Base-by-base conservation (phyloP, 1,140 invertebrate genomes). In the Penaeus chinensis region DNA sequence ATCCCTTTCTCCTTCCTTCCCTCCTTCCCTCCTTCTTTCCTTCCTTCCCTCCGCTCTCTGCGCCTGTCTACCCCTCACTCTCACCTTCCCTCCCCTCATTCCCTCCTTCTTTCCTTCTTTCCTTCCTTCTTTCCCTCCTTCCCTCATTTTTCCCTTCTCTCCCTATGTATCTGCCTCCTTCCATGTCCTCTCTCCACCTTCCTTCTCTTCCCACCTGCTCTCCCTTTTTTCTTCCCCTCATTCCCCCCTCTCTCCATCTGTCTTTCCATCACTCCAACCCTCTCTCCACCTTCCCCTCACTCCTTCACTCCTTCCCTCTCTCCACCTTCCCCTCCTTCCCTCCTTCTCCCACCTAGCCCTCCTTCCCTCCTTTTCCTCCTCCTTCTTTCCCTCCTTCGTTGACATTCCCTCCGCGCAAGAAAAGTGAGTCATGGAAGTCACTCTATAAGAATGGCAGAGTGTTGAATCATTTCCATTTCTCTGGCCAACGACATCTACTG, bases 381-480 rank as follows among this genome's bases (percentile, higher is more conserved):
- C 42, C 11, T 47, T 3, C 61, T 19, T n/a, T 63, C 27, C 42
- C 10, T 10, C 10, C 13, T 37, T 19, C n/a, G 24, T 24, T 74
- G 10, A 42, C 32, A 47, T 60, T 37, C 19, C 54, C 10, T 32
- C 83, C 42, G 10, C 37, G 42, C 71, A 77, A 84, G 83, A 77
- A 76, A 32, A 66, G 54, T 61, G 71, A 84, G 69, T 78, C 77
- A 84, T 84, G 77, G 77, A 62, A 24, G 83, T 84, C 83, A 77
- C 54, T 84, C 71, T 27, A 76, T 61, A 63, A 63, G 83, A 77
- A 76, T 77, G 83, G 61, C 71, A 77, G 60, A 74, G 62, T 60
- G 71, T 77, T 77, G 61, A 77, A 77, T 84, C 71, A 84, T 84
- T 71, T 63, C 24, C 69, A 74, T 74, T 84, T 76, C 77, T 77